Evolutionary conservation across 2,888 invertebrate genomes (phyloP).

Genomic region (Callosobruchus maculatus): DNA sequence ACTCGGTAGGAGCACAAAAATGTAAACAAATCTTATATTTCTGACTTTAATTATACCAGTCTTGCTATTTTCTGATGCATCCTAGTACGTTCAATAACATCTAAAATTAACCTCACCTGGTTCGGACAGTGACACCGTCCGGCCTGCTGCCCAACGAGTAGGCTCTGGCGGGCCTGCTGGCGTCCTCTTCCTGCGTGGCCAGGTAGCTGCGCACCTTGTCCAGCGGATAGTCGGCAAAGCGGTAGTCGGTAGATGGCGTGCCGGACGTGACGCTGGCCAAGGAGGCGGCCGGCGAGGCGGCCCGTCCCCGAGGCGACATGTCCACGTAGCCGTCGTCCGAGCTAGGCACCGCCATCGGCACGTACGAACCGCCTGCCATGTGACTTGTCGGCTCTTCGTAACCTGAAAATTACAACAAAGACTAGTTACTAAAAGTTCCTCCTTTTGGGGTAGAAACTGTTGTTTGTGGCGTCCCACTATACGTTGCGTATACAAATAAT

Average conservation of each 20-base stretch:
- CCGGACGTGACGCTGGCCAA: conserved; percentile 74
- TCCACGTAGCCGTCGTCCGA: conserved; percentile 57
- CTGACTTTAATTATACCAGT: no score
- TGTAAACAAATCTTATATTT: no score
- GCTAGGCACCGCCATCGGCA: conserved; percentile 66
- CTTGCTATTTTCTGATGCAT: no score
- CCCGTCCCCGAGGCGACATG: conserved; percentile 50
- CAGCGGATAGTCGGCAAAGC: conserved; percentile 74
- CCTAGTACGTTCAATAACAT: no score
- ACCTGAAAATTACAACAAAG: not conserved
- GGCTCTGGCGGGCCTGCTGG: conserved; percentile 65
- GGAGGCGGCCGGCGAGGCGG: conserved; percentile 62
- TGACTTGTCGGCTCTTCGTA: conserved; percentile 42
- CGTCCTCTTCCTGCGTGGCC: conserved; percentile 57
- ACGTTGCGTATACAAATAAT: no score
- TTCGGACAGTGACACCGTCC: conserved; percentile 48
- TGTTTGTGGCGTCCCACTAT: no score
- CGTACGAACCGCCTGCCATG: conserved; percentile 45
- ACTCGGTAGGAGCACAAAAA: no score
- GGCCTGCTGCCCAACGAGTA: conserved; percentile 85
- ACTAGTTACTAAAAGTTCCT: no score
- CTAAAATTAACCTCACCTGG: no score
- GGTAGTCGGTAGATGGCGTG: conserved; percentile 75
- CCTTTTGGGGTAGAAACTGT: no score
- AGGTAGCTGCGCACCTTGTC: conserved; percentile 79